phyloP scores from a whole-genome alignment of 2,888 invertebrate species.

The Pseudeuparius sepicola region DNA sequence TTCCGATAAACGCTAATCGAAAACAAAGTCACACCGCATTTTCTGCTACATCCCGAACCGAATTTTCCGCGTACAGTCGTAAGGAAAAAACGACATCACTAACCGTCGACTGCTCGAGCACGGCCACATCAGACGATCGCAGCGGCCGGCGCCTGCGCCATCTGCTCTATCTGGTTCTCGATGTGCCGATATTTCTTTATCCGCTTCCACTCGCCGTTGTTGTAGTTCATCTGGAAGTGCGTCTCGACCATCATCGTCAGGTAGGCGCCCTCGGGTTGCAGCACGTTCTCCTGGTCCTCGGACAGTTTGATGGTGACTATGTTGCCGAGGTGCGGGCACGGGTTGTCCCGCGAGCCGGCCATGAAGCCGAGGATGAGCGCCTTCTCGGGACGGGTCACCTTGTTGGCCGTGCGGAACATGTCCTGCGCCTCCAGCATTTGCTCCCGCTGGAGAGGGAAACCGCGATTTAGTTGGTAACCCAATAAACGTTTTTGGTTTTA shows the following conservation, averaged over 20 bases:
- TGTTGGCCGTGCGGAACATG: conserved; percentile 93
- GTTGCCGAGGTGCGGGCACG: conserved; percentile 93
- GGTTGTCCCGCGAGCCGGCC: conserved; percentile 97
- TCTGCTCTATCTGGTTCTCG: conserved; percentile 41
- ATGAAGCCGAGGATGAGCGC: conserved; percentile 96
- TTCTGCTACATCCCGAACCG: too few species aligned
- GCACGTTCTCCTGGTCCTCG: conserved; percentile 81
- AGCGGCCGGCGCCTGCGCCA: conserved; percentile 33
- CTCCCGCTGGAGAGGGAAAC: conserved; percentile 70
- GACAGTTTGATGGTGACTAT: conserved; percentile 93
- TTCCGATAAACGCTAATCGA: too few species aligned
- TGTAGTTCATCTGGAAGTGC: conserved; percentile 98
- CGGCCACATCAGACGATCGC: conserved; percentile 29
- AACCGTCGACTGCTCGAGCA: too few species aligned
- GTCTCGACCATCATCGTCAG: conserved; percentile 78
- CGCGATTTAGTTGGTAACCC: too few species aligned
- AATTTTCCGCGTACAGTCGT: too few species aligned
- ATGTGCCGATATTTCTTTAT: conserved; percentile 82
- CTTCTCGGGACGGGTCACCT: conserved; percentile 92
- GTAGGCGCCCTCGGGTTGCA: conserved; percentile 75
- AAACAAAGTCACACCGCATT: too few species aligned
- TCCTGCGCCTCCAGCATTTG: conserved; percentile 96
- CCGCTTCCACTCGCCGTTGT: conserved; percentile 93
- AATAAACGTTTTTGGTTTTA: too few species aligned
- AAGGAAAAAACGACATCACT: too few species aligned